Conservation (phyloP, 1,140 invertebrate genomes). For the Trichonephila inaurata region DNA sequence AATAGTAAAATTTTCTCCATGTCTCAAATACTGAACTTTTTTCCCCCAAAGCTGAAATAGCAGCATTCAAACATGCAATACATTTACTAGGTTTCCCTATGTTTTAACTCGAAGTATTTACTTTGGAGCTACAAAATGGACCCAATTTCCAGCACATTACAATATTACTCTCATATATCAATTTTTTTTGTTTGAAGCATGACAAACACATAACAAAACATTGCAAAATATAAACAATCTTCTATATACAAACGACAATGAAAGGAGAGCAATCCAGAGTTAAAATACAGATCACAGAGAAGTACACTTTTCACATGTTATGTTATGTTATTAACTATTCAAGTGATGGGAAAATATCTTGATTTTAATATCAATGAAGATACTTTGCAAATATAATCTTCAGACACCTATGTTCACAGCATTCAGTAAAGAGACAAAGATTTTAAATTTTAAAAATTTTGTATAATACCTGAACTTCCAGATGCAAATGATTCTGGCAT, state of each 20-base stretch:
- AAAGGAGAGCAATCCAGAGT: constrained; percentile 20
- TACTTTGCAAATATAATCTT: too few relatives aligned
- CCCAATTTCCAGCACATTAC: constrained; percentile 30
- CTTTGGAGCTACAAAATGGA: constrained; percentile 4
- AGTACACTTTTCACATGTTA: background rate
- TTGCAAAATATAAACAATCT: constrained; percentile 14
- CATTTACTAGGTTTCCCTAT: background rate
- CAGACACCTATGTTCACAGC: too few relatives aligned
- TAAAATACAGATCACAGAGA: background rate
- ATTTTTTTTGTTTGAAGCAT: background rate
- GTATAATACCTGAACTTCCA: too few relatives aligned
- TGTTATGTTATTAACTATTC: background rate
- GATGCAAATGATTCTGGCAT: too few relatives aligned
- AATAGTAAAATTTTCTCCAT: too few relatives aligned
- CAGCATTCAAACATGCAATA: background rate
- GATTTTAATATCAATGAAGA: background rate
- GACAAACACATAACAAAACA: background rate
- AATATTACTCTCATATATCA: background rate
- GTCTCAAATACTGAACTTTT: too few relatives aligned
- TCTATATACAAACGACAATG: background rate
- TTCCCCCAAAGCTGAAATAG: background rate
- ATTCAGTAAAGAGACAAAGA: too few relatives aligned
- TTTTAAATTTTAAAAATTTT: too few relatives aligned
- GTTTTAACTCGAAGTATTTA: background rate
- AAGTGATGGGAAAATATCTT: constrained; percentile 16